phyloP scores from a whole-genome alignment of 53 echinoderm and acorn worm species.

The Echinometra lucunter region DNA sequence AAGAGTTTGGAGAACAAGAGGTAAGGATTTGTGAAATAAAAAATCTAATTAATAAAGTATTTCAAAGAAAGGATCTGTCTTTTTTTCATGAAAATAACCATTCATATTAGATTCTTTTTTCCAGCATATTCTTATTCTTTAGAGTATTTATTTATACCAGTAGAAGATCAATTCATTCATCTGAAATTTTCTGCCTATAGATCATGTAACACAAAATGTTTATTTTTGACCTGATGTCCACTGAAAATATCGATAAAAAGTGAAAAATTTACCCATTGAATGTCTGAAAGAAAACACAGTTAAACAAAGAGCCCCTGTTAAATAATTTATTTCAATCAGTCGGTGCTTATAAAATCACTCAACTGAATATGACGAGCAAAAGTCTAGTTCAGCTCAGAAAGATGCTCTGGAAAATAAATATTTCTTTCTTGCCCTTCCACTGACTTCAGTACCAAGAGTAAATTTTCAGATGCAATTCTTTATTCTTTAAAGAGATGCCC shows the following conservation, averaged over 20 bases:
- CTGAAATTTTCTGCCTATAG: not conserved
- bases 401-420: not conserved
- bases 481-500: not conserved
- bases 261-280: no score
- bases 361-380: no score
- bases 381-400: no score
- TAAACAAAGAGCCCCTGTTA: no score
- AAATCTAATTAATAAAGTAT: not conserved
- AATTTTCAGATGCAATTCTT: not conserved
- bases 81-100: not conserved
- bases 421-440: not conserved
- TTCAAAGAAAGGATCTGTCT: not conserved
- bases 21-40: conserved; percentile 39
- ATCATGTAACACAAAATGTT: not conserved
- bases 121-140: not conserved
- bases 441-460: not conserved
- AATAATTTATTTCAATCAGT: no score
- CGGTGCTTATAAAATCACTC: no score
- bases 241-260: no score
- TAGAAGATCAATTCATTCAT: not conserved
- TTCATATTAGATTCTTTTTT: not conserved
- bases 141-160: not conserved
- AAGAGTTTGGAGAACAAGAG: conserved; percentile 76
- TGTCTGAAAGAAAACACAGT: no score
- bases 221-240: not conserved